Conservation (phyloP, 2,113 vertebrate genomes). For the Pipa parva region DNA sequence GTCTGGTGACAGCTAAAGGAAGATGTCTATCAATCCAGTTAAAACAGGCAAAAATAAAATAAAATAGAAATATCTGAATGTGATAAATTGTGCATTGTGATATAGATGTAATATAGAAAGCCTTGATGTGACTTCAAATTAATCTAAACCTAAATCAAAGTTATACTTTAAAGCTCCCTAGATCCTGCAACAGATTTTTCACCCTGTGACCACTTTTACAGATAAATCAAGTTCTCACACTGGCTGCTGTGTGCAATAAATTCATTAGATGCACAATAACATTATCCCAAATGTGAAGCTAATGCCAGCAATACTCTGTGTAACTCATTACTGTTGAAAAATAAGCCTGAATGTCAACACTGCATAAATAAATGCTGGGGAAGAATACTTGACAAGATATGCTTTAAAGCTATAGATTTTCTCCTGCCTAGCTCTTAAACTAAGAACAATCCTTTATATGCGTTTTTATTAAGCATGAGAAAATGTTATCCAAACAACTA, state of each 20-base stretch:
- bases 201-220: neutral
- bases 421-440: slow-evolving; percentile 51
- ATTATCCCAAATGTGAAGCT: neutral
- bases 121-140: too few species aligned
- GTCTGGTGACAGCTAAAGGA: too few species aligned
- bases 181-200: too few species aligned
- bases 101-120: too few species aligned
- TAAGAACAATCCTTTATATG: slow-evolving; percentile 52
- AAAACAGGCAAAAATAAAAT: too few species aligned
- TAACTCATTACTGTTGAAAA: slow-evolving; percentile 45
- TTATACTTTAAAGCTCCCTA: too few species aligned
- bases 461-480: slow-evolving; percentile 59
- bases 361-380: slow-evolving; percentile 5
- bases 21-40: too few species aligned
- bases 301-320: slow-evolving; percentile 62
- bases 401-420: slow-evolving; percentile 51
- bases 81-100: too few species aligned
- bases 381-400: slow-evolving; percentile 34
- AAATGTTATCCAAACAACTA: slow-evolving; percentile 61
- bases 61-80: too few species aligned
- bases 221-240: too few species aligned
- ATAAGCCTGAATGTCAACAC: neutral
- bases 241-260: neutral
- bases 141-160: too few species aligned
- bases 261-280: neutral